Evolutionary conservation across 2,113 vertebrate genomes (phyloP), one percentile per base, ranked within the genome.

Genomic region (Drymodes brunneopygia): DNA sequence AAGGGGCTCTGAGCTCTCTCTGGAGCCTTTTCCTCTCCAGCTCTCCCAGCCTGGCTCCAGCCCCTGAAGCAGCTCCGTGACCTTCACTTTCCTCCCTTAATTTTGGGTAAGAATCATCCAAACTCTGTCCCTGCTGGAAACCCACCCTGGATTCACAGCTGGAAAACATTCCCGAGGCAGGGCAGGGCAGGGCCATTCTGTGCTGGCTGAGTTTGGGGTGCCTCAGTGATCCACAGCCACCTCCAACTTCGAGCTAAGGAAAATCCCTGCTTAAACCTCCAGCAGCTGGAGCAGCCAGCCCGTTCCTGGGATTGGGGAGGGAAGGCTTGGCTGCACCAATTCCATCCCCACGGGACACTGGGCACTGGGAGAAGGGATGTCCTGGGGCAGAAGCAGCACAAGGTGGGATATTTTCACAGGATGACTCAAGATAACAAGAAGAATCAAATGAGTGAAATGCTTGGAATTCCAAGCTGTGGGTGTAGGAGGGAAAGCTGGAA

Each of bases 291-390:
- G 62, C 54, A 78, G 79, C 18, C 79, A 64, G 47, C 35, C 45
- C n/a, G 57, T 9, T 5, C 29, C 2, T 47, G 82, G 60, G n/a
- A 61, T 17, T 4, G 5, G 33, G 60, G 28, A 77, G 31, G 36
- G 28, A 48, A 61, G 40, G 36, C 24, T 38, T 19, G 66, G 78
- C 48, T 35, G 69, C 36, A 4, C 24, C 8, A 29, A 56, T 54
- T 60, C 50, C n/a, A 16, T 14, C 25, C 1, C 27, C 36, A 22
- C 0, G 3, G 61, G 42, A 62, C 31, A 11, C 0, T 7, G 31
- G 57, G 47, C 11, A 11, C 48, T 1, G 53, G 38, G 21, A 51
- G 56, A 42, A 10, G 27, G 14, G 13, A 21, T 18, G 28, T 11
- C 31, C 11, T 11, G 75, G 12, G 56, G 65, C 36, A 71, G 62